Evolutionary conservation across 1,140 invertebrate species (phyloP), one percentile per base, ranked within the genome.

Genomic region (Amyelois transitella): DNA sequence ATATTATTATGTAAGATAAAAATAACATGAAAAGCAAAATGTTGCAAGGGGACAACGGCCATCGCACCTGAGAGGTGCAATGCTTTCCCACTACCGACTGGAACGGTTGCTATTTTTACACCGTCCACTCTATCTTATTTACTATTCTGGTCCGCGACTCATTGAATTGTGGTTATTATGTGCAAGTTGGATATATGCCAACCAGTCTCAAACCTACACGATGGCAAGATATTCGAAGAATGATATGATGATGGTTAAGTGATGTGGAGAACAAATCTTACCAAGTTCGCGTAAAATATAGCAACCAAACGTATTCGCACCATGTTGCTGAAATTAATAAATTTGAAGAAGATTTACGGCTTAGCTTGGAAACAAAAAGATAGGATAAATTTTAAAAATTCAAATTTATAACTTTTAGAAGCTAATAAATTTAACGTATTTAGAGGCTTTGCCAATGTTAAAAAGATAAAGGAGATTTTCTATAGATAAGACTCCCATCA

Each of bases 121-220:
- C 73, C 62, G 72, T 73, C 81, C 73, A 81, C 78, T 82, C 74
- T 86, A 86, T 86, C 78, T 88, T 88, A 85, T 86, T 88, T 83
- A 86, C 85, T 88, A 86, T 86, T 88, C 85, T 84, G 75, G 85
- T 81, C 81, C 75, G 79, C 81, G 74, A 81, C 80, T 88, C 82
- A 88, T 88, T 88, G 82, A 88, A 88, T 86, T 85, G 85, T 86
- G 77, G 81, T 85, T 88, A 88, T 86, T 85, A 88, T 88, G 81
- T 84, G 81, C 80, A 85, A 77, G 75, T 82, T 88, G 83, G 85
- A 84, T 75, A 73, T 72, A 65, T 77, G 85, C 85, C 85, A 88
- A 72, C 66, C 47, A 63, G 63, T 62, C 71, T 75, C 72, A 61
- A 68, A 72, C 77, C 68, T 77, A 76, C 75, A 69, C 73, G 76